Base-by-base conservation (phyloP, 2,888 invertebrate genomes). In the Anarsia innoxiella region DNA sequence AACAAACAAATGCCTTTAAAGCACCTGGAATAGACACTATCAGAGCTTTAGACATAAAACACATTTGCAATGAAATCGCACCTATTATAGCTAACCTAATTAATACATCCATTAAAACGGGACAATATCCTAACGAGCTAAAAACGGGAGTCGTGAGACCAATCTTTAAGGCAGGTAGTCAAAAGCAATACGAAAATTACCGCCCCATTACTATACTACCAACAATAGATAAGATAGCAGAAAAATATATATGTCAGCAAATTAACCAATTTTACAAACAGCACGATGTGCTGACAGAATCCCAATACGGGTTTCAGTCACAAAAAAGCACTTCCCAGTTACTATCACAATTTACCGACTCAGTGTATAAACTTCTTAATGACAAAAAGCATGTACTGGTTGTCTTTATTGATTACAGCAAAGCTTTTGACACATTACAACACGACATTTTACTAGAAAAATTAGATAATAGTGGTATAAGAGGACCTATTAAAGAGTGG, bases 121-220 rank as follows among this genome's bases (percentile, higher is more conserved):
- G 40, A 1, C 27, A 2, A 6, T 45, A 51, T 16, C 48, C 45
- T 0, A 12, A 34, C 2, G 14, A 31, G 2, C 14, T 48, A 8
- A 51, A 50, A 42, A 23, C 19, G 2, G 45, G 50, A 5, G 33
- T 43, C 10, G 40, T 51, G 0, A 34, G 48, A 29, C 48, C 48
- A 1, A 44, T 48, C 12, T 16, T 39, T 31, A 37, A 37, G 15
- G 32, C 16, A 19, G 37, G 37, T 6, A 14, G 3, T 2, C 2
- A 15, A 1, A 12, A 27, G 6, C 4, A 29, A 10, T 33, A 14
- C 11, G 2, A 1, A 3, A 29, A 38, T 9, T 38, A 38, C 23
- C 1, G 38, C 2, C 38, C 38, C 11, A 38, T 34, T 1, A 38
- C 33, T 1, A 19, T 29, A 1, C 13, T 38, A 1, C 23, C 33